phyloP scores from a whole-genome alignment of 2,113 vertebrate genomes.

The Bos indicus region DNA sequence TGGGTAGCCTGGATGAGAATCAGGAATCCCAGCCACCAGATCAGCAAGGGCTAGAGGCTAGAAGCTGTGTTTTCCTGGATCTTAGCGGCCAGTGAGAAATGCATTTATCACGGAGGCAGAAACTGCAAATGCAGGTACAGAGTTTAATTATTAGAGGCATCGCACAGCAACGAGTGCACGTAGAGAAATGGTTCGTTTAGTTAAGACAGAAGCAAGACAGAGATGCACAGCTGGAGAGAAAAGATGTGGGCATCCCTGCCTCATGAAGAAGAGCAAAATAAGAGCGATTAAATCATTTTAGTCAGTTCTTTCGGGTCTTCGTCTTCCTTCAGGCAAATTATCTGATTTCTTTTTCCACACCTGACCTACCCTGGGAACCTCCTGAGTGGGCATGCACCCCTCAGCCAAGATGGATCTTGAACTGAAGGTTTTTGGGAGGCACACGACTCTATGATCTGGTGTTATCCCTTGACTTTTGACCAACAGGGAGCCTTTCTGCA shows the following conservation, averaged over 20 bases:
- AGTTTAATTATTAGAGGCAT: neutral
- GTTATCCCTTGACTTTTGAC: neutral
- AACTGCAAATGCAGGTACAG: neutral
- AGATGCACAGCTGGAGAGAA: neutral
- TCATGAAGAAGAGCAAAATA: neutral
- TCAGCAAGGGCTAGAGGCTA: neutral
- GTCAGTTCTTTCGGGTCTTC: neutral
- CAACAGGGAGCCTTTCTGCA: neutral
- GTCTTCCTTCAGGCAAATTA: neutral
- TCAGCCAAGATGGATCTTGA: neutral
- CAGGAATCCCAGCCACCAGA: neutral
- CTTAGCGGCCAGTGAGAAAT: neutral
- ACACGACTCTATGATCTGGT: neutral
- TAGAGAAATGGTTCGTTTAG: neutral
- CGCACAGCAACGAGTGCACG: accelerated
- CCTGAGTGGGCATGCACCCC: neutral
- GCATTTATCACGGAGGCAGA: neutral
- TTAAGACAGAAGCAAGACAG: neutral
- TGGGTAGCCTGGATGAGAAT: neutral
- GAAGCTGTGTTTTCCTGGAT: neutral
- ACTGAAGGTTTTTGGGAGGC: neutral
- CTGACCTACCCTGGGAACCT: neutral
- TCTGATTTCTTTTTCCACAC: neutral
- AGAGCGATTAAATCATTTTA: neutral
- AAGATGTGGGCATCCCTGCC: too few species aligned